Conservation (phyloP, 2,113 vertebrate genomes). For the Ceratotherium simum region DNA sequence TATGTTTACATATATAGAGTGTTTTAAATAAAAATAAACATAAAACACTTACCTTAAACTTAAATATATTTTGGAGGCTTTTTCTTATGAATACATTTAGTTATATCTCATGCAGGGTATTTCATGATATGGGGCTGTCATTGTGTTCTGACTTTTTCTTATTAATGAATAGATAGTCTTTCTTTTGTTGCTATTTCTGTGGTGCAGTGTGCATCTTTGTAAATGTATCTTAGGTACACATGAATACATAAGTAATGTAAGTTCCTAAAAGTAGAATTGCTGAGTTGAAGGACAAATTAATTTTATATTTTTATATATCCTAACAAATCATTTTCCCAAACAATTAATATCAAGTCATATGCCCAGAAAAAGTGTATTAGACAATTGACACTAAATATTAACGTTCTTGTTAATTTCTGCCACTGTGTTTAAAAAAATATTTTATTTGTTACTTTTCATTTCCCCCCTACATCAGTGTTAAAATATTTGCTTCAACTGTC, state of each 20-base stretch:
- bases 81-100: not conserved
- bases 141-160: not conserved
- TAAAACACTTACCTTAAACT: not conserved
- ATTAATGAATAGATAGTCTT: not conserved
- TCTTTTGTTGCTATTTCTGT: not conserved
- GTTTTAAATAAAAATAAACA: not conserved
- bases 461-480: not conserved
- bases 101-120: not conserved
- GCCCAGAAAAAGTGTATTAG: not conserved
- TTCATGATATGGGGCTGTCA: not conserved
- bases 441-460: not conserved
- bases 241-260: not conserved
- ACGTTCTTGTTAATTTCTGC: not conserved
- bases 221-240: not conserved
- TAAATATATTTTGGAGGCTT: not conserved
- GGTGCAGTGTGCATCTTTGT: not conserved
- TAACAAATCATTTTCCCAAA: not conserved
- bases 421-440: not conserved
- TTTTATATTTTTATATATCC: not conserved
- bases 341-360: not conserved
- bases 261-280: not conserved
- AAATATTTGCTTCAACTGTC: not conserved
- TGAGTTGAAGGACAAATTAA: not conserved
- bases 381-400: not conserved
- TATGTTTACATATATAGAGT: not conserved